Base-by-base conservation (phyloP, 2,888 invertebrate species). In the Nezara viridula region DNA sequence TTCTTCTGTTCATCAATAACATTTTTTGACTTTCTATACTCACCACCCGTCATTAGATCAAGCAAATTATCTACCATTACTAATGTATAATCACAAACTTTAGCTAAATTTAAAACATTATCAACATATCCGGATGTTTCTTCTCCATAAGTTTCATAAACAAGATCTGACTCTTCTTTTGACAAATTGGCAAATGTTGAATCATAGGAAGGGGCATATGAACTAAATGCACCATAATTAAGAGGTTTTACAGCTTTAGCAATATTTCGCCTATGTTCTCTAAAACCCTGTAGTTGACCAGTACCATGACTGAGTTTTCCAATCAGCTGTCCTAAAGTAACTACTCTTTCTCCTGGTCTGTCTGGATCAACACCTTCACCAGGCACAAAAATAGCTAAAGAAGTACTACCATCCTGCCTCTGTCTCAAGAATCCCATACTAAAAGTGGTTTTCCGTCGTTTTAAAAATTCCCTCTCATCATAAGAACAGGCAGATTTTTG, bases 121-220 rank as follows among this genome's bases (percentile, higher is more conserved):
- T 92, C 94, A 94, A 95, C 97, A 92, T 97, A 96, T 0, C 97
- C 97, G 93, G 98, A 97, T 0, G 96, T 96, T 91, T 98, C 98
- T 91, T 97, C 97, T 92, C 97, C 99, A 92, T 99, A 97, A 0
- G 98, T 98, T 91, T 97, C 96, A 92, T 97, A 95, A 3, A 99
- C 95, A 91, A 99, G 93, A 92, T 98, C 98, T 0, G 98, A 96
- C 92, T 99, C 98, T 90, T 98, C 98, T 92, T 98, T 97, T 49
- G 96, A 97, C 90, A 99, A 94, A 92, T 98, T 98, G 0, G 99
- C 96, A 94, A 99, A 99, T 14, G 98, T 98, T 0, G 98, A 98
- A 93, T 99, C 99, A 93, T 97, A 98, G 60, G 96, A 95, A 0
- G 99, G 99, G 7, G 98, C 99, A 93, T 98, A 98, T 0, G 98